phyloP scores from a whole-genome alignment of 2,113 vertebrate genomes.

The Apeltes quadracus region DNA sequence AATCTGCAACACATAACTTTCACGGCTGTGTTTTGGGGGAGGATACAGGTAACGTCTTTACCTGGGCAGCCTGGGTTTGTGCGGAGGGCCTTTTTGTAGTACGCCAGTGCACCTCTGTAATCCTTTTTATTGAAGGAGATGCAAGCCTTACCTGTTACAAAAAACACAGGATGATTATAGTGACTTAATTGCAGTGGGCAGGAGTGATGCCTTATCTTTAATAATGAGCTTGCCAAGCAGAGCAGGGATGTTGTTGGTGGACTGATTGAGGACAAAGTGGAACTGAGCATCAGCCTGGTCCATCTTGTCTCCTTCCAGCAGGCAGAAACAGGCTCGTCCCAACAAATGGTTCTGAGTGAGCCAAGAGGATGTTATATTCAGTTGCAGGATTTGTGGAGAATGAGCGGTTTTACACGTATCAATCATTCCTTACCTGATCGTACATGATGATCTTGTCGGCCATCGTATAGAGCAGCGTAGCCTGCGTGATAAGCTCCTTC shows the following conservation, averaged over 20 bases:
- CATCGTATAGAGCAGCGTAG: conserved; percentile 97
- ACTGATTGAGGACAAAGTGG: conserved; percentile 98
- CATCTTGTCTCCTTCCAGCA: conserved; percentile 99
- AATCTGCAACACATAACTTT: background rate
- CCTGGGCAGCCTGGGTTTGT: conserved; percentile 98
- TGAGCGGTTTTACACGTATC: background rate
- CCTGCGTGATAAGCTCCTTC: conserved; percentile 98
- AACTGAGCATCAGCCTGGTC: conserved; percentile 99
- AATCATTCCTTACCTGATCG: conserved; percentile 88
- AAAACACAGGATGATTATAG: conserved; percentile 11
- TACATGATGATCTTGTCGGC: conserved; percentile 99
- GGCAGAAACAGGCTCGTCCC: conserved; percentile 98
- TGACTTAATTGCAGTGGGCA: background rate
- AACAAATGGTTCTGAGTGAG: conserved; percentile 93
- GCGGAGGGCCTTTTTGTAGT: conserved; percentile 97
- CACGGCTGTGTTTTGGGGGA: background rate
- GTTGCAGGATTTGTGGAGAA: background rate
- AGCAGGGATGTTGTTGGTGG: conserved; percentile 98
- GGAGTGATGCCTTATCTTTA: background rate
- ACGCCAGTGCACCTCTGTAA: conserved; percentile 96
- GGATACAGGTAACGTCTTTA: conserved; percentile 60
- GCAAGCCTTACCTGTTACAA: conserved; percentile 92
- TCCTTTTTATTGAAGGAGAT: conserved; percentile 99
- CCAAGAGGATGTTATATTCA: conserved; percentile 20
- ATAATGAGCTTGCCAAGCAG: conserved; percentile 85